These are phyloP conservation scores for Hycleus phaleratus DNA, from an alignment of 1,140 invertebrate species.

Conservation along the genomic window DNA sequence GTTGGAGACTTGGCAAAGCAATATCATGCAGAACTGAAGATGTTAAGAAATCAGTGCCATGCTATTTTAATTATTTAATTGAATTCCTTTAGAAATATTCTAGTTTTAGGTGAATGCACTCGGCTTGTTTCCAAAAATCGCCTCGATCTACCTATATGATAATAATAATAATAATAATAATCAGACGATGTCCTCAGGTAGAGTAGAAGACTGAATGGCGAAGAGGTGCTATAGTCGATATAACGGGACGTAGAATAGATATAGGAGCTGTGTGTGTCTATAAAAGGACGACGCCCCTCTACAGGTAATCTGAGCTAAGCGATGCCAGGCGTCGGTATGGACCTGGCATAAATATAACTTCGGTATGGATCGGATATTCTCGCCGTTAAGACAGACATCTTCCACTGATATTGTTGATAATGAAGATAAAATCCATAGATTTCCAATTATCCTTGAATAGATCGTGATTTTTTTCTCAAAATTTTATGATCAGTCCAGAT, in stretches of 20 bases:
- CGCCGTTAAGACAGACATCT: not conserved
- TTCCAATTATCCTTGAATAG: too few species aligned
- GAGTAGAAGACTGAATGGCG: not conserved
- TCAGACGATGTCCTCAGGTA: conserved; percentile 13
- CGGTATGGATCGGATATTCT: conserved; percentile 3
- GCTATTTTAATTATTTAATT: not conserved
- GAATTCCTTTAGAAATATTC: not conserved
- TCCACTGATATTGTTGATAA: too few species aligned
- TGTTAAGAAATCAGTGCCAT: not conserved
- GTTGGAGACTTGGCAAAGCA: not conserved
- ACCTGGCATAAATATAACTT: conserved; percentile 20
- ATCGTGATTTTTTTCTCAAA: too few species aligned
- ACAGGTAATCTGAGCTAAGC: conserved; percentile 32
- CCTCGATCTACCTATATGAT: not conserved
- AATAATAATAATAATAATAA: not conserved
- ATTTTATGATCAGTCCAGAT: too few species aligned
- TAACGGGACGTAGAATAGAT: not conserved
- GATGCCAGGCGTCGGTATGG: conserved; percentile 5
- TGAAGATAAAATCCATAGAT: too few species aligned
- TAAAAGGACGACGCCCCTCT: conserved; percentile 34
- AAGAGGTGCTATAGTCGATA: not conserved
- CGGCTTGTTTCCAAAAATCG: not conserved
- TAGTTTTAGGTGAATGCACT: not conserved
- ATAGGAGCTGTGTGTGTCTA: conserved; percentile 26
- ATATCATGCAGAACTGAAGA: not conserved